These are phyloP conservation scores for Ommatoiulus sabulosus DNA, from an alignment of 2,888 invertebrate genomes.

Conservation along the genomic window DNA sequence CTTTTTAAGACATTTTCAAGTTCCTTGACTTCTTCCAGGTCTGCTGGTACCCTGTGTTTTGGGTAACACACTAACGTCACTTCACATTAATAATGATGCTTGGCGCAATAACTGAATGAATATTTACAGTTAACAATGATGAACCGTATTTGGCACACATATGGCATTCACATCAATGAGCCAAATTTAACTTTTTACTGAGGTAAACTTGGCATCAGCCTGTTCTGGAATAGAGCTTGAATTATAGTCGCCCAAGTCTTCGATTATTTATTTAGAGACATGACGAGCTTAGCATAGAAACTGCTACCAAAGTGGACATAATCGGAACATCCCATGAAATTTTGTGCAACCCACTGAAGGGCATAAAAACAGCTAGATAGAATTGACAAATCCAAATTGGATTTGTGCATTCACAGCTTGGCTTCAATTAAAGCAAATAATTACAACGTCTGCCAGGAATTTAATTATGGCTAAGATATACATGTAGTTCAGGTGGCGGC, in stretches of 20 bases:
- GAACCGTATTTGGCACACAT: background rate
- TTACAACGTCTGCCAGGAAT: background rate
- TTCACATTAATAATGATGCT: background rate
- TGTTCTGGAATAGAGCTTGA: background rate
- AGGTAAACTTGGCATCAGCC: background rate
- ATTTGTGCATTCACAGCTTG: background rate
- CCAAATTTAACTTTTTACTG: background rate
- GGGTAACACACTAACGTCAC: background rate
- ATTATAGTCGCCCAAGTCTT: constrained; percentile 18
- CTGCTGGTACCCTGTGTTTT: no score
- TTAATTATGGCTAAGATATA: background rate
- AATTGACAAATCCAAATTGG: background rate
- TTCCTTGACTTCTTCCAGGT: no score
- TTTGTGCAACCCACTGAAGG: background rate
- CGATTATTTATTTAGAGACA: background rate
- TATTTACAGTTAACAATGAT: background rate
- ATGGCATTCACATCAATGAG: background rate
- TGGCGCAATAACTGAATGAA: background rate
- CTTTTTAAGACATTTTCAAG: no score
- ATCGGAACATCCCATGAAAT: background rate
- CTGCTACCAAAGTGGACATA: background rate
- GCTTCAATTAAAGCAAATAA: constrained; percentile 23
- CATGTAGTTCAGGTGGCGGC: background rate
- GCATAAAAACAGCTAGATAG: background rate
- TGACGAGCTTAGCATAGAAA: background rate